phyloP scores from a whole-genome alignment of 2,888 invertebrate species.

The Nowickia ferox region DNA sequence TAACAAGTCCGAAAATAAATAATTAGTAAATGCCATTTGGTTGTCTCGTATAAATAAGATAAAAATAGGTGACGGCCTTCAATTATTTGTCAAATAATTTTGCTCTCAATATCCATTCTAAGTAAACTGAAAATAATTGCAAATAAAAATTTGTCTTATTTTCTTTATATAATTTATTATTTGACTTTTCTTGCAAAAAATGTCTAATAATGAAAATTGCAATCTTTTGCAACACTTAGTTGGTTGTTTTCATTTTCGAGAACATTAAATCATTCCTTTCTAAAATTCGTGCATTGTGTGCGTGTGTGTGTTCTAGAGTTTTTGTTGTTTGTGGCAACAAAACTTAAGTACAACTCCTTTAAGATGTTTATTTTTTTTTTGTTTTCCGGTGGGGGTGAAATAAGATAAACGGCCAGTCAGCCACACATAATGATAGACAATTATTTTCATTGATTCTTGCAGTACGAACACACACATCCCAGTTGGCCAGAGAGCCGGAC shows the following conservation, averaged over 20 bases:
- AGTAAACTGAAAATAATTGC: no score
- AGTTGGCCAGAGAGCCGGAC: background rate
- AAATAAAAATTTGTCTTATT: no score
- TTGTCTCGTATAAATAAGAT: no score
- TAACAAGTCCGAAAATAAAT: no score
- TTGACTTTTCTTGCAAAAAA: slow-evolving; percentile 12
- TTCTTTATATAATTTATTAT: slow-evolving; percentile 59
- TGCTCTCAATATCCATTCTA: no score
- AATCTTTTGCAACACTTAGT: slow-evolving; percentile 61
- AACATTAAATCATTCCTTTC: slow-evolving; percentile 57
- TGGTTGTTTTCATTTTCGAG: slow-evolving; percentile 51
- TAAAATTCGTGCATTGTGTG: slow-evolving; percentile 19
- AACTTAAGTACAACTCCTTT: slow-evolving; percentile 48
- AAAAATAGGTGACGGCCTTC: no score
- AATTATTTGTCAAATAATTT: no score
- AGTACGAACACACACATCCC: background rate
- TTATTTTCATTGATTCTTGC: slow-evolving; percentile 25
- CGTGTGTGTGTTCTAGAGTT: slow-evolving; percentile 17
- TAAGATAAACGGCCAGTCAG: slow-evolving; percentile 59
- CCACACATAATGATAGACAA: slow-evolving; percentile 43
- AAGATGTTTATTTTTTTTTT: slow-evolving; percentile 56
- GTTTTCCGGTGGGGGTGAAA: slow-evolving; percentile 11
- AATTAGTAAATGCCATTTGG: no score
- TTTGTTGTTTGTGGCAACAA: slow-evolving; percentile 38
- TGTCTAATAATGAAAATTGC: slow-evolving; percentile 38